Base-by-base conservation (phyloP, 1,140 invertebrate genomes). In the Drosophila jambulina region DNA sequence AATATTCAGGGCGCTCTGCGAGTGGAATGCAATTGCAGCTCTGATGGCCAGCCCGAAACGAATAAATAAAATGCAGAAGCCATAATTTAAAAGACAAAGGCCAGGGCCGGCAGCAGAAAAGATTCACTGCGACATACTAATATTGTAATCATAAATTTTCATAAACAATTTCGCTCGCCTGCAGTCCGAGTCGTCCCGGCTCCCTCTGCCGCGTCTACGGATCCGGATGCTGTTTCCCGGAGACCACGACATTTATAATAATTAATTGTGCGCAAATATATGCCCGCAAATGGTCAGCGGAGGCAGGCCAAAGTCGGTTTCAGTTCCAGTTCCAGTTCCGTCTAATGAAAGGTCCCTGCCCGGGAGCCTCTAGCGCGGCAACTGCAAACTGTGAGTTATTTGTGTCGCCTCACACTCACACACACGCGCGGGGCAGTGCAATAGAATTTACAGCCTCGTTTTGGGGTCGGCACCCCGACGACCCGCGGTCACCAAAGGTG, bases 61-160 rank as follows among this genome's bases (percentile, higher is more conserved):
- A 64, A 85, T 90, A 90, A 88, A 90, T 84, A 80, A 90, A 84
- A 84, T 72, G 77, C 77, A 80, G 65, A 25, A 38, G 60, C 72
- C 63, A 85, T 84, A 69, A 80, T 84, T 84, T 84, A 75, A 79
- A 77, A 83, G 65, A 61, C 75, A 82, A 85, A 82, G 75, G 63
- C 79, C 83, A 76, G 72, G 54, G 49, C 57, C 78, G n/a, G 46
- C 43, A 51, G 43, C 46, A 57, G 48, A 74, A 80, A 61, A 78
- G 77, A 80, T 80, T 71, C 77, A 84, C 72, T 90, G 82, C 82
- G 81, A 90, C 85, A 90, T 75, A 85, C 86, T 85, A 90, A 90
- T 90, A 90, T 90, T 90, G 85, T 90, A 90, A 90, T 90, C 81
- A 90, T 90, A 90, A 90, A 90, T 90, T 90, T 82, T 82, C 86